phyloP scores from a whole-genome alignment of 2,113 vertebrate genomes.

The Datnioides undecimradiatus region DNA sequence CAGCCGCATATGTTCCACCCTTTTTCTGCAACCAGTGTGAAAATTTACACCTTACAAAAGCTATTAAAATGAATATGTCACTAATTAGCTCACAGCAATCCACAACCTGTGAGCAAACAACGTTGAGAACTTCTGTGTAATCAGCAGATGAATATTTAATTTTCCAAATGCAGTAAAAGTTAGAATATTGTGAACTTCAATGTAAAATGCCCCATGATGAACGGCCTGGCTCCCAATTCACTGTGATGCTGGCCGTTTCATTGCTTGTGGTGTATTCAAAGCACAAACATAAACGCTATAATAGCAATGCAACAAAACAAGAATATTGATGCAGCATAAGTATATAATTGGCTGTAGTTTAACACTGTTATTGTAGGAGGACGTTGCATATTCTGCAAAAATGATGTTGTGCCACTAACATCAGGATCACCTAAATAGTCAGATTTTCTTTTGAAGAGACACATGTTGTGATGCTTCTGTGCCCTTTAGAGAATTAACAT shows the following conservation, averaged over 20 bases:
- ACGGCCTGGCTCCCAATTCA: neutral
- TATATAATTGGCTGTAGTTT: neutral
- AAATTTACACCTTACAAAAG: conserved; percentile 55
- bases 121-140: conserved; percentile 25
- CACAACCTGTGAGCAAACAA: conserved; percentile 21
- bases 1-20: conserved; percentile 36
- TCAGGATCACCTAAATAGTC: conserved; percentile 13
- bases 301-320: neutral
- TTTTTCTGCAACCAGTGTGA: conserved; percentile 49
- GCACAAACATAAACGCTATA: neutral
- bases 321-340: neutral
- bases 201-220: neutral
- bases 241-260: no score
- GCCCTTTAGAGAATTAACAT: conserved; percentile 27
- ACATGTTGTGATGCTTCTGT: neutral
- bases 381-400: neutral
- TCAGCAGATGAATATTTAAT: conserved; percentile 25
- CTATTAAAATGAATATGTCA: conserved; percentile 42
- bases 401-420: neutral
- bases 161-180: neutral
- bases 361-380: neutral
- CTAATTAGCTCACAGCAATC: conserved; percentile 38
- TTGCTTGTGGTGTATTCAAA: neutral
- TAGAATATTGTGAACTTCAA: conserved; percentile 6
- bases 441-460: neutral